Evolutionary conservation across 2,888 invertebrate genomes (phyloP).

Genomic region (Heteromyza rotundicornis): DNA sequence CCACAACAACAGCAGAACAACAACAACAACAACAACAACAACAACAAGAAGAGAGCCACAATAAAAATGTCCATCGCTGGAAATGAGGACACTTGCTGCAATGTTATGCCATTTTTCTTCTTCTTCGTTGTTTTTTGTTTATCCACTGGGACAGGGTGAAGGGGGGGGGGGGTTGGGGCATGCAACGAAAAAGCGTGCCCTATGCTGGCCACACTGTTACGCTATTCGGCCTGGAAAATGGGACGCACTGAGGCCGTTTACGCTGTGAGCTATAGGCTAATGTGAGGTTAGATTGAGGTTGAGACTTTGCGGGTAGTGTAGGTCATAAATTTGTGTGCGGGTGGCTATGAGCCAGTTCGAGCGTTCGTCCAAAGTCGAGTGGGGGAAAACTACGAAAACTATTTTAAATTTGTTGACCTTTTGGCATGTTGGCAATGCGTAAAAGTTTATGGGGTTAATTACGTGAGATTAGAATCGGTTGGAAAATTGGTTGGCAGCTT

Average conservation of each 20-base stretch:
- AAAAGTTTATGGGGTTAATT: slow-evolving; percentile 9
- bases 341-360: background rate
- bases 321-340: slow-evolving; percentile 13
- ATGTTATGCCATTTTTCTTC: slow-evolving; percentile 32
- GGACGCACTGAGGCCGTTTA: background rate
- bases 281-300: slow-evolving; percentile 29
- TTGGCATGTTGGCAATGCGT: slow-evolving; percentile 8
- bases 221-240: background rate
- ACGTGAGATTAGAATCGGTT: background rate
- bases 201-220: background rate
- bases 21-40: slow-evolving; percentile 1
- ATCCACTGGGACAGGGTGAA: background rate
- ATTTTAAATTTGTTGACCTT: background rate
- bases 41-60: slow-evolving; percentile 24
- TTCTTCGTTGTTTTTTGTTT: slow-evolving; percentile 6
- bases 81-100: slow-evolving; percentile 42
- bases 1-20: background rate
- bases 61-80: slow-evolving; percentile 44
- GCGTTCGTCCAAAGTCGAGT: background rate
- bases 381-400: background rate
- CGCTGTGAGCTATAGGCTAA: slow-evolving; percentile 22
- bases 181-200: too few species aligned
- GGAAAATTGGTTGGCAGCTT: too few species aligned
- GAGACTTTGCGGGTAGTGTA: slow-evolving; percentile 14
- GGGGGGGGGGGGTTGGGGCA: too few species aligned